Evolutionary conservation across 2,888 invertebrate genomes (phyloP), one percentile per base, ranked within the genome.

Genomic region (Erebia epiphron): DNA sequence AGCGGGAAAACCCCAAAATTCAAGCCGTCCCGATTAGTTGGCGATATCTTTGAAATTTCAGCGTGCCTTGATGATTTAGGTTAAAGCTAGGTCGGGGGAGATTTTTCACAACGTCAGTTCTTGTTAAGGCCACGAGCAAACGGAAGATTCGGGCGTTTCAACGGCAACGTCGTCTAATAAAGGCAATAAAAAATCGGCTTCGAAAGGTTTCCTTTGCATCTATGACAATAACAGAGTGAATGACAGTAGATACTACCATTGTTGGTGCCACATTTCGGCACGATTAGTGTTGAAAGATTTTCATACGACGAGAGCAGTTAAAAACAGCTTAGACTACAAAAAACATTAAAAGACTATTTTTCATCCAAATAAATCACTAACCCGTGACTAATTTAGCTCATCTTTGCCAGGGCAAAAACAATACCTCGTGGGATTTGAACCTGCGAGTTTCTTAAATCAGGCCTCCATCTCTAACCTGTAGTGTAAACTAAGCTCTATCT

Each of bases 1-100:
- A 86, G 86, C 85, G 88, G 87, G 90, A 90, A 90, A 91, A 91
- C 90, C 92, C 92, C 89, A 88, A 93, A 92, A 90, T 91, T 90
- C 89, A 88, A 89, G 88, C 80, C 87, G 86, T 83, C 83, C 87
- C 90, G 91, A 92, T 92, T 91, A 90, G 88, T 91, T 87, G 86
- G 86, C 85, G 85, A 90, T 91, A 90, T 91, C 91, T 92, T 86
- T 86, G 87, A 87, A 89, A 87, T 89, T 91, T 90, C 89, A 89
- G 87, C 83, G 86, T 83, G 86, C 89, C 86, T 86, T 49, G 85
- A 86, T 87, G 80, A 79, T 78, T 76, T 71, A 75, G 72, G 63
- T 73, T 75, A 73, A 68, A 58, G 46, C 73, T 74, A 74, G 73
- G 70, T 76, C 75, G 46, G 56, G 68, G 68, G 67, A 63, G 69